Percentiles rank a stretch among this genome's conserved stretches.
These are phyloP conservation scores for Ibycter americanus DNA, from an alignment of 2,797 vertebrate genomes.

Conservation along the genomic window DNA sequence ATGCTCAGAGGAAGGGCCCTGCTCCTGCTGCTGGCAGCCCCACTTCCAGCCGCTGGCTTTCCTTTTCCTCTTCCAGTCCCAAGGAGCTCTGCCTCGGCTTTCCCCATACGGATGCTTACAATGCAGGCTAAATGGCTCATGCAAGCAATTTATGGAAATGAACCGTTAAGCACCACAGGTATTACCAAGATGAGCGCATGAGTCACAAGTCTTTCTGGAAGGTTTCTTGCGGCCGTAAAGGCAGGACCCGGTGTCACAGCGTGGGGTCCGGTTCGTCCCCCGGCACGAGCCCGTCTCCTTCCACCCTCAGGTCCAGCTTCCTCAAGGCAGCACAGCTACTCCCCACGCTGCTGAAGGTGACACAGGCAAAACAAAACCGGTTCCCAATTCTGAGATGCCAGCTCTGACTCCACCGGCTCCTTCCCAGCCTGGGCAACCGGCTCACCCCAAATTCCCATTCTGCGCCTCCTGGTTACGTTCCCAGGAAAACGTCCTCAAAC, in stretches of 20 bases:
- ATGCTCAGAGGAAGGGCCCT: neutral
- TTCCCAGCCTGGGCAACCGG: neutral
- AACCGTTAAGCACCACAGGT: neutral
- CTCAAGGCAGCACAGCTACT: neutral
- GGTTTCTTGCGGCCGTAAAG: neutral
- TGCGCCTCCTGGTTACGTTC: neutral
- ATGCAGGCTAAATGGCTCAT: neutral
- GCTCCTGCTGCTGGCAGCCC: neutral
- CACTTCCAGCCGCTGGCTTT: neutral
- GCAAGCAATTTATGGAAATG: neutral
- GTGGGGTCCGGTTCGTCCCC: neutral
- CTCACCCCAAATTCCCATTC: neutral
- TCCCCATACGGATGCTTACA: neutral
- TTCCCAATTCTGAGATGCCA: neutral
- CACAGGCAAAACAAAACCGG: neutral
- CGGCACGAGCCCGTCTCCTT: neutral
- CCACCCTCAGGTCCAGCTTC: neutral
- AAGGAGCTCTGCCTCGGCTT: neutral
- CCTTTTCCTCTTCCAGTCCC: neutral
- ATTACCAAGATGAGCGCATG: neutral
- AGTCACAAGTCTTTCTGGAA: neutral
- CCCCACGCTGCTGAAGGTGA: neutral
- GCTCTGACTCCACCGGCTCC: neutral
- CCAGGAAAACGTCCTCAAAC: neutral
- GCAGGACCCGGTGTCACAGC: fast-evolving